These are phyloP conservation scores for Myiotriccus ornatus DNA, from an alignment of 2,797 vertebrate genomes.

Conservation along the genomic window DNA sequence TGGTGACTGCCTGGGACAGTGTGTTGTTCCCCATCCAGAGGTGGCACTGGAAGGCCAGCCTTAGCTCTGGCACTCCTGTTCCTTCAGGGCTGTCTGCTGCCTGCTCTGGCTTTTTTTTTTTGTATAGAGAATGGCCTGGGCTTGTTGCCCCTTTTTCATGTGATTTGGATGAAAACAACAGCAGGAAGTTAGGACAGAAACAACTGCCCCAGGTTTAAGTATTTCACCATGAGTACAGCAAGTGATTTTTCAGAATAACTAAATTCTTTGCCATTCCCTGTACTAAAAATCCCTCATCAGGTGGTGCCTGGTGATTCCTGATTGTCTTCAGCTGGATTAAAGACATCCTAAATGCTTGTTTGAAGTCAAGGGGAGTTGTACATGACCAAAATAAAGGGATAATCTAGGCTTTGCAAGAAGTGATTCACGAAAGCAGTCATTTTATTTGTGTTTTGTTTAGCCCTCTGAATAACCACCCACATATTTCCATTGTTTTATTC, in stretches of 20 bases:
- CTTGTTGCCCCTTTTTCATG: background rate
- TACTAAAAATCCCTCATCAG: background rate
- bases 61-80: background rate
- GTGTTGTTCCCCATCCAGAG: rapidly evolving
- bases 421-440: background rate
- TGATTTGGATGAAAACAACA: background rate
- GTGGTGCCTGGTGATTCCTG: background rate
- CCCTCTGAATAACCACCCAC: background rate
- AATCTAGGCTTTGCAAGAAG: background rate
- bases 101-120: background rate
- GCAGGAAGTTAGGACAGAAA: background rate
- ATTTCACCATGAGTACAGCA: background rate
- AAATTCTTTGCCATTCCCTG: background rate
- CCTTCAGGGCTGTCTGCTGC: background rate
- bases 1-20: background rate
- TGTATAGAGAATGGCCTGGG: background rate
- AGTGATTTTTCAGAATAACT: background rate
- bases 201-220: background rate
- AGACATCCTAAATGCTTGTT: background rate
- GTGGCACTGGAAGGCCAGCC: background rate
- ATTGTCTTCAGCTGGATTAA: background rate
- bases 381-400: background rate
- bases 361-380: background rate
- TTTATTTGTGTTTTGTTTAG: constrained; percentile 11
- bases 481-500: background rate